Evolutionary conservation across 2,113 vertebrate species (phyloP).

Genomic region (Micromys minutus): DNA sequence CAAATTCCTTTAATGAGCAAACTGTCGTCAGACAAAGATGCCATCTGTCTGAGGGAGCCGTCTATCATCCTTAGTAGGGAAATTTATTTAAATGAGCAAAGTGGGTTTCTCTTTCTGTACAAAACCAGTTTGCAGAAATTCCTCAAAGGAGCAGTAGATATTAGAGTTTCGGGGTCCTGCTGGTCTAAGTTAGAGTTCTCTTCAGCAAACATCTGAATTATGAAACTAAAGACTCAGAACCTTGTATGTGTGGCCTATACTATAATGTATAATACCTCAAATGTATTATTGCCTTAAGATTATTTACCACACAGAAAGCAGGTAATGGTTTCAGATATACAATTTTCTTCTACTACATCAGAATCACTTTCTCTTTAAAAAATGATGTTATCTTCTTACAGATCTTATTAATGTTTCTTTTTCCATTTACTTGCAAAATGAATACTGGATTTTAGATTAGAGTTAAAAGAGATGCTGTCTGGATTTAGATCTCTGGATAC

Average conservation of each 20-base stretch:
- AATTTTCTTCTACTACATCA: not conserved
- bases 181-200: not conserved
- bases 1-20: slow-evolving; percentile 18
- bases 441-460: not conserved
- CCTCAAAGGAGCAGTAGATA: not conserved
- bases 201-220: not conserved
- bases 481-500: not conserved
- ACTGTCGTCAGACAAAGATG: not conserved
- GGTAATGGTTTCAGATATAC: not conserved
- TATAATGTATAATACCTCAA: not conserved
- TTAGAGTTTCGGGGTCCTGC: not conserved
- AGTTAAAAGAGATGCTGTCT: slow-evolving; percentile 26
- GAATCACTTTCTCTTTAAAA: slow-evolving; percentile 16
- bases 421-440: slow-evolving; percentile 9
- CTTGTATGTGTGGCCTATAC: not conserved
- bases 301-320: slow-evolving; percentile 15
- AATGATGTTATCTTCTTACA: not conserved
- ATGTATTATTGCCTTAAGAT: not conserved
- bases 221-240: not conserved
- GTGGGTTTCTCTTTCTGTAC: not conserved
- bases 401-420: not conserved
- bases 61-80: not conserved
- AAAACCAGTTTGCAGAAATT: slow-evolving; percentile 43
- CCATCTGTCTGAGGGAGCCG: not conserved
- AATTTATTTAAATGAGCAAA: slow-evolving; percentile 50